Percentiles rank a stretch among this genome's conserved stretches.
These are phyloP conservation scores for Turdus rufiventris DNA, from an alignment of 2,113 vertebrate genomes.

Conservation along the genomic window DNA sequence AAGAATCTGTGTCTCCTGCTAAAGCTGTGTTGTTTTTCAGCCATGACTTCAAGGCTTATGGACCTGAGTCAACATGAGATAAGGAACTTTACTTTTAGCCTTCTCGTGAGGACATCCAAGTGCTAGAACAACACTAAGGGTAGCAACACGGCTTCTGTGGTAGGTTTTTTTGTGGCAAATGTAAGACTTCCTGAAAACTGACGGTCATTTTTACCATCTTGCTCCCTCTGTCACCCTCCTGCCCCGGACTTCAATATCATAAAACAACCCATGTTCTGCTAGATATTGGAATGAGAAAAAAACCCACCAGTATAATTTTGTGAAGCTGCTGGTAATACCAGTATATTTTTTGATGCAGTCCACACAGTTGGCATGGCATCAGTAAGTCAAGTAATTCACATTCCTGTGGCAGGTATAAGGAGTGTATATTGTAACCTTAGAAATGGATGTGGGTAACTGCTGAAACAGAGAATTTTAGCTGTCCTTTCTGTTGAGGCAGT, in stretches of 20 bases:
- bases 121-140: accelerated
- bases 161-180: not conserved
- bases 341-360: not conserved
- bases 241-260: not conserved
- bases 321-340: not conserved
- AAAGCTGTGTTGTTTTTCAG: not conserved
- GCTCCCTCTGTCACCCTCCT: not conserved
- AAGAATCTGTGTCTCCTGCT: not conserved
- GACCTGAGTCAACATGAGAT: not conserved
- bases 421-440: not conserved
- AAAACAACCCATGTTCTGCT: not conserved
- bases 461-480: not conserved
- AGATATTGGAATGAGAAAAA: not conserved
- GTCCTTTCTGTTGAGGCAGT: not conserved
- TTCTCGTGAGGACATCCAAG: not conserved
- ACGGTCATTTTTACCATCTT: not conserved
- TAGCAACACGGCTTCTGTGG: not conserved
- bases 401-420: not conserved
- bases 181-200: not conserved
- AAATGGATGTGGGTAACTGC: not conserved
- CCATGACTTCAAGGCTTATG: not conserved
- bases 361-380: not conserved
- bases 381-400: not conserved
- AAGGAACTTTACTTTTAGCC: not conserved
- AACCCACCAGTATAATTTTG: not conserved